Conservation (phyloP, 1,140 invertebrate genomes). For the Drosophila sulfurigaster region DNA sequence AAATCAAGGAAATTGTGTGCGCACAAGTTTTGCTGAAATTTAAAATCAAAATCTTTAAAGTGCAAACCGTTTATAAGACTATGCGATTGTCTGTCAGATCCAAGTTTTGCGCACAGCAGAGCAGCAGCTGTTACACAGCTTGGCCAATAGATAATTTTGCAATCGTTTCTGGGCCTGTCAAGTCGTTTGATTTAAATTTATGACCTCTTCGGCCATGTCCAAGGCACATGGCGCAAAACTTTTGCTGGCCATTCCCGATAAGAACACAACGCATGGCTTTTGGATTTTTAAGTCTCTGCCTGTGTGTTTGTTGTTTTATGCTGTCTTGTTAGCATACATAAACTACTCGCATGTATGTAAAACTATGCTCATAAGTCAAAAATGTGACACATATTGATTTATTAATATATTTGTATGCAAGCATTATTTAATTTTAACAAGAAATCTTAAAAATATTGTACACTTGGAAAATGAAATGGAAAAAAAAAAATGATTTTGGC, state of each 20-base stretch:
- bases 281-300: background rate
- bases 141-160: constrained; percentile 62
- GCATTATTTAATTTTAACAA: background rate
- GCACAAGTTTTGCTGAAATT: constrained; percentile 15
- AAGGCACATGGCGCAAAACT: constrained; percentile 50
- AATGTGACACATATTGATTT: constrained; percentile 8
- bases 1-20: constrained; percentile 30
- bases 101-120: constrained; percentile 1
- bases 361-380: constrained; percentile 2
- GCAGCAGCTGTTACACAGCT: constrained; percentile 40
- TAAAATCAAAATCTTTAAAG: constrained; percentile 23
- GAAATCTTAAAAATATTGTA: background rate
- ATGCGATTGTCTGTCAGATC: background rate
- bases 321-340: background rate
- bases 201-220: constrained; percentile 63
- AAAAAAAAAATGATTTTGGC: background rate
- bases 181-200: constrained; percentile 75
- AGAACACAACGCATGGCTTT: constrained; percentile 15
- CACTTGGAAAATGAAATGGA: background rate
- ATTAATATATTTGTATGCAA: background rate
- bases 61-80: background rate
- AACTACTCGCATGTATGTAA: constrained; percentile 3
- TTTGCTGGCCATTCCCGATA: constrained; percentile 36
- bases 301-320: background rate
- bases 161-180: constrained; percentile 66